phyloP scores from a whole-genome alignment of 2,113 vertebrate species.

The Anolis sagrei region DNA sequence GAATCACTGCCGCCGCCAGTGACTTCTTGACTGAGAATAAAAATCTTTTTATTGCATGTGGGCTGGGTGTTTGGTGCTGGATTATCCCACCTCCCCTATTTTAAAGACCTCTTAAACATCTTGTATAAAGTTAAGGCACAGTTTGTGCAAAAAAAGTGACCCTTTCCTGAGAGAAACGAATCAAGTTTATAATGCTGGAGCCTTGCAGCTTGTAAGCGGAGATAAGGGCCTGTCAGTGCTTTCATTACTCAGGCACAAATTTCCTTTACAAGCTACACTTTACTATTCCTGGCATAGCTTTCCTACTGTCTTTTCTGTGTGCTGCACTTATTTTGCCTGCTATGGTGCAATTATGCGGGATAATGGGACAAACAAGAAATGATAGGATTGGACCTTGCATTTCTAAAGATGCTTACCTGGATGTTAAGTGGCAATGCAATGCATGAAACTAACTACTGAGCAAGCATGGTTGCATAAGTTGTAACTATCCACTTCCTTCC shows the following conservation, averaged over 20 bases:
- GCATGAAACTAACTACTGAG: background rate
- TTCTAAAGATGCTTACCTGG: background rate
- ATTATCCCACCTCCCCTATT: constrained; percentile 39
- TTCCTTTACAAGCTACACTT: constrained; percentile 63
- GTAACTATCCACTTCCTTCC: too few relatives aligned
- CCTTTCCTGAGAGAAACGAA: constrained; percentile 70
- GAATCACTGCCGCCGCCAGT: constrained; percentile 77
- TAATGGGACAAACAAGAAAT: constrained; percentile 12
- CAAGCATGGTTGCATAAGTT: background rate
- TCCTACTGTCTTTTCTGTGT: constrained; percentile 25
- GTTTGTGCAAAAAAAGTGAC: constrained; percentile 66
- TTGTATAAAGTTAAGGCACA: constrained; percentile 64
- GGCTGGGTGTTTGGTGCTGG: constrained; percentile 62
- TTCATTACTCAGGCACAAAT: constrained; percentile 64
- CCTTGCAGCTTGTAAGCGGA: constrained; percentile 58
- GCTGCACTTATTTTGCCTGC: background rate
- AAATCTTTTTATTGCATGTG: constrained; percentile 71
- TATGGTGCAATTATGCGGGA: background rate
- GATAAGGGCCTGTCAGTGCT: constrained; percentile 60
- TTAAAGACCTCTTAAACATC: constrained; percentile 56
- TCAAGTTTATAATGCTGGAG: constrained; percentile 74
- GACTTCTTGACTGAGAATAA: constrained; percentile 74
- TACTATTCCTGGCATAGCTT: constrained; percentile 7
- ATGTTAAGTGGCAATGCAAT: background rate
- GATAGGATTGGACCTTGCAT: background rate